A percentile compares a stretch with the other conserved stretches of the same genome.
phyloP scores from a whole-genome alignment of 2,113 vertebrate genomes.

The Alligator mississippiensis region DNA sequence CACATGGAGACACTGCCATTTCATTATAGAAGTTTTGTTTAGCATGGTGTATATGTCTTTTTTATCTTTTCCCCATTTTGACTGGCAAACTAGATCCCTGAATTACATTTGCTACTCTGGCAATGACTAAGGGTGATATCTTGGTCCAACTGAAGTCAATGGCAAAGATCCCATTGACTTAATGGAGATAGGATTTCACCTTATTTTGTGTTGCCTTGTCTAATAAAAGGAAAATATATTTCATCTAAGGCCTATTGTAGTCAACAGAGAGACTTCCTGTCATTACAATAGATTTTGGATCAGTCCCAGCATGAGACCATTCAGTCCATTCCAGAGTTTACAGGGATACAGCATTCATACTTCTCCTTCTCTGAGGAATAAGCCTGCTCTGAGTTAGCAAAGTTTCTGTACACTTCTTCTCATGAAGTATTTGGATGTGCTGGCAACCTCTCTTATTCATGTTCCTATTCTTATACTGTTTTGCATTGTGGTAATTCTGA shows the following conservation, averaged over 20 bases:
- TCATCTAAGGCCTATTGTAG: constrained; percentile 59
- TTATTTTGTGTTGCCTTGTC: constrained; percentile 47
- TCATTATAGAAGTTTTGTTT: neutral
- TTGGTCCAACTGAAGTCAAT: constrained; percentile 61
- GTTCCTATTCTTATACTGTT: constrained; percentile 28
- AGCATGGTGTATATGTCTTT: neutral
- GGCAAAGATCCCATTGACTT: constrained; percentile 54
- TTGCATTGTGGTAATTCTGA: constrained; percentile 50
- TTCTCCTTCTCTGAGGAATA: constrained; percentile 38
- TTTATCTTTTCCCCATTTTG: constrained; percentile 24
- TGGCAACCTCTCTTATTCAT: neutral
- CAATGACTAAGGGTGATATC: constrained; percentile 7
- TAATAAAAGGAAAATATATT: constrained; percentile 66
- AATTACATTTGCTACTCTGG: constrained; percentile 42
- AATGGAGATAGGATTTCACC: constrained; percentile 58
- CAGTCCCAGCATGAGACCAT: constrained; percentile 59
- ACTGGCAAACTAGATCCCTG: constrained; percentile 32
- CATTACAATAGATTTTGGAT: constrained; percentile 49
- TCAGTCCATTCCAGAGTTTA: constrained; percentile 60
- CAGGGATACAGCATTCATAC: constrained; percentile 27
- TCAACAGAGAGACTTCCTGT: constrained; percentile 55
- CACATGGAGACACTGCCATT: neutral
- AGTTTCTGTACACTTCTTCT: constrained; percentile 41
- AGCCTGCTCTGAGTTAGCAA: constrained; percentile 22
- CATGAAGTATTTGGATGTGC: neutral